Evolutionary conservation across 2,113 vertebrate species (phyloP).

Genomic region (Gracilinanus agilis): DNA sequence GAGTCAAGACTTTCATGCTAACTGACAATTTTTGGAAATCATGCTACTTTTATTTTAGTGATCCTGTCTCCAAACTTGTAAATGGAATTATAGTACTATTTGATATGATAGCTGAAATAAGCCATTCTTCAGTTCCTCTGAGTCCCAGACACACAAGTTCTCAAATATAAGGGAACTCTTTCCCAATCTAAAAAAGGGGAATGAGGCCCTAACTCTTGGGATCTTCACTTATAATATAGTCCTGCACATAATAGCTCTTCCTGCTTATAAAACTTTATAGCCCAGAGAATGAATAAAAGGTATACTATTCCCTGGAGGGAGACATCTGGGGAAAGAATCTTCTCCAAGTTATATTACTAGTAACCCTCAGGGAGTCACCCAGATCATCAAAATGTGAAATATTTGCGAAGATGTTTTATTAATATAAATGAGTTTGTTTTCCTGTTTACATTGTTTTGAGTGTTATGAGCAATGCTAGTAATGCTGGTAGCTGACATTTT

Average conservation of each 20-base stretch:
- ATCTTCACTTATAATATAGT: background rate
- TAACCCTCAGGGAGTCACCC: background rate
- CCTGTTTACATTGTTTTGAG: conserved; percentile 24
- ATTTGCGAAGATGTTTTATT: background rate
- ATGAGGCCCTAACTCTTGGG: background rate
- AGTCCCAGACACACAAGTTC: background rate
- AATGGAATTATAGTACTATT: background rate
- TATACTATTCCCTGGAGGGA: background rate
- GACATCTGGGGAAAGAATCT: background rate
- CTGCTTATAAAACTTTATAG: conserved; percentile 13
- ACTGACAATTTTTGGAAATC: background rate
- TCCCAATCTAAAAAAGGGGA: background rate
- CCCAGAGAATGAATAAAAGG: background rate
- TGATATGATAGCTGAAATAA: background rate
- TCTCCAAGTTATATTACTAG: background rate
- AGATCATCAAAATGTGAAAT: background rate
- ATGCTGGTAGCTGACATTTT: background rate
- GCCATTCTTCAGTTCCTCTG: background rate
- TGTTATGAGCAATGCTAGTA: background rate
- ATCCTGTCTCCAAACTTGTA: background rate
- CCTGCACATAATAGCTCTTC: background rate
- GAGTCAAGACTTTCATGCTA: background rate
- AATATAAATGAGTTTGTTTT: conserved; percentile 10
- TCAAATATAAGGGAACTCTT: background rate
- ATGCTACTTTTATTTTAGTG: background rate